Evolutionary conservation across 2,113 vertebrate genomes (phyloP), one percentile per base, ranked within the genome.

Genomic region (Desmodus rotundus): DNA sequence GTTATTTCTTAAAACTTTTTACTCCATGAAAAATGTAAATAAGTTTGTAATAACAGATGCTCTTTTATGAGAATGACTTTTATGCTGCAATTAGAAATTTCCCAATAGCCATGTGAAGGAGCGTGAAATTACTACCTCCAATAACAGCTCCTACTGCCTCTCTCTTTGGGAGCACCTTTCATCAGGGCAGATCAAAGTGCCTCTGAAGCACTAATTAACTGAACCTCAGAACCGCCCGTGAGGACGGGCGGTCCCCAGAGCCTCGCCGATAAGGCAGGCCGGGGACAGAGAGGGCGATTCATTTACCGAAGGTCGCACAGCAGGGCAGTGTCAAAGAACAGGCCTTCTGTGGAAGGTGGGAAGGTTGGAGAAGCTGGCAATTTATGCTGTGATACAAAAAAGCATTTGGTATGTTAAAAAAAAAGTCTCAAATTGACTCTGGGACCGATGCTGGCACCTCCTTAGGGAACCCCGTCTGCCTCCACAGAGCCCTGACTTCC

Each of bases 11-110:
- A 97, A 97, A 97, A 78, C 16, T 91, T 98, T 92, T 97, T 96
- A 97, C 92, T 98, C 97, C 65, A 96, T 98, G 97, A 98, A 98
- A 97, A 96, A 98, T 98, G 96, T 81, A 95, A 96, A 97, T 95
- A 97, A 86, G 68, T 96, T 84, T 98, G 92, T 96, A 97, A 96
- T 95, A 97, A 96, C 96, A 97, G 78, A 97, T 93, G 96, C 90
- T 95, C 70, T 93, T 98, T 97, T 95, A 98, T 68, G 77, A 95
- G 96, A 98, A 98, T 96, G 95, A 97, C 97, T 97, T 98, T 97
- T 98, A 96, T 15, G 73, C 96, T 91, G 97, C 83, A 87, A 97
- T 36, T 96, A 97, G 81, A 96, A 97, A 82, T 97, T 85, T 82
- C 97, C 98, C 96, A 97, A 96, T 84, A 96, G 12, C 26, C 70